Conservation (phyloP, 1,140 invertebrate genomes). For the Tetramorium alpestre region DNA sequence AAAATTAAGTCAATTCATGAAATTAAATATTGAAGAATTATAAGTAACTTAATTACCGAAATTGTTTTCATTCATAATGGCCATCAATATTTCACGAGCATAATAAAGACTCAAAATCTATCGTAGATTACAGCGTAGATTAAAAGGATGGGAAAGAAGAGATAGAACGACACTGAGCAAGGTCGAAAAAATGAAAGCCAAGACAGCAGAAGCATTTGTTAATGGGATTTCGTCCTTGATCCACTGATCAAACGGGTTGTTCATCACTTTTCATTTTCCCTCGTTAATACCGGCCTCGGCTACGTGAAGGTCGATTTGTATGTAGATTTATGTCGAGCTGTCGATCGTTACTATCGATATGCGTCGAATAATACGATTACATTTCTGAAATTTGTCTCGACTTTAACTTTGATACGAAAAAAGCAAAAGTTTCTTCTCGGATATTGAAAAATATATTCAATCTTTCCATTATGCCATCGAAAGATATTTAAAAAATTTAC, state of each 20-base stretch:
- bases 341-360: constrained; percentile 35
- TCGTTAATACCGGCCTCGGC: constrained; percentile 68
- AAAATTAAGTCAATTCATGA: not conserved
- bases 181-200: not conserved
- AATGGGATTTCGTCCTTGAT: constrained; percentile 75
- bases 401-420: not conserved
- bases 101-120: constrained; percentile 3
- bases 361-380: not conserved
- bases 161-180: not conserved
- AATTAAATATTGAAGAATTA: not conserved
- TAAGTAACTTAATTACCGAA: not conserved
- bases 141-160: not conserved
- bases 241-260: constrained; percentile 61
- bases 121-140: not conserved
- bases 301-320: constrained; percentile 65
- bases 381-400: not conserved
- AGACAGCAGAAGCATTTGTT: constrained; percentile 50
- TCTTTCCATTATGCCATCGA: not conserved
- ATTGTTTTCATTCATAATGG: not conserved
- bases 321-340: constrained; percentile 48
- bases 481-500: not conserved
- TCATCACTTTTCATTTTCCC: constrained; percentile 77
- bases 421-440: not conserved
- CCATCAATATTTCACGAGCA: not conserved
- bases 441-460: constrained; percentile 16